phyloP scores from a whole-genome alignment of 2,113 vertebrate genomes.

The Triplophysa siluroides region DNA sequence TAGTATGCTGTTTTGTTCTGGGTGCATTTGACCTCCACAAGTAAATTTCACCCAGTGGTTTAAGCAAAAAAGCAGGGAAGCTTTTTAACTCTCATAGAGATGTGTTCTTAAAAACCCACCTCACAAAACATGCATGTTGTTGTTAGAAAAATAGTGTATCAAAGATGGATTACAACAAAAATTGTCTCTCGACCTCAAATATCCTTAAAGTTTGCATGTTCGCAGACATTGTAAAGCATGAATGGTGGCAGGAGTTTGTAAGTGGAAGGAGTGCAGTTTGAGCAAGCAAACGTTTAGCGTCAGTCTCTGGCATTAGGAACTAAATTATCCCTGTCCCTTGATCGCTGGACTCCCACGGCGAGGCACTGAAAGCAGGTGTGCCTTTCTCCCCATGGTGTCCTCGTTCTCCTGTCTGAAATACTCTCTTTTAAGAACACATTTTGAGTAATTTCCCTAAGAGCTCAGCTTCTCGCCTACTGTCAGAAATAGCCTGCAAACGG shows the following conservation, averaged over 20 bases:
- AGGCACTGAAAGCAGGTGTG: constrained; percentile 32
- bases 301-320: constrained; percentile 34
- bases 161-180: neutral
- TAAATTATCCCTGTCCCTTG: constrained; percentile 39
- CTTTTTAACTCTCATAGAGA: neutral
- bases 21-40: neutral
- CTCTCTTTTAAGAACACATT: constrained; percentile 44
- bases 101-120: neutral
- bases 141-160: neutral
- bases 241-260: neutral
- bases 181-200: neutral
- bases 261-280: neutral
- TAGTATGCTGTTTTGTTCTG: neutral
- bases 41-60: neutral
- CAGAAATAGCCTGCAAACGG: constrained; percentile 32
- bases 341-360: constrained; percentile 24
- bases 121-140: neutral
- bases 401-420: constrained; percentile 26
- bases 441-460: constrained; percentile 49
- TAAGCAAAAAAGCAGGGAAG: neutral
- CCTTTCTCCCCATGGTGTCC: constrained; percentile 30
- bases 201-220: neutral
- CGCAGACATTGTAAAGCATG: constrained; percentile 18
- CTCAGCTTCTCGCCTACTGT: constrained; percentile 37
- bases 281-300: constrained; percentile 20